These are phyloP conservation scores for Furcula furcula DNA, from an alignment of 2,888 invertebrate genomes.

Conservation along the genomic window DNA sequence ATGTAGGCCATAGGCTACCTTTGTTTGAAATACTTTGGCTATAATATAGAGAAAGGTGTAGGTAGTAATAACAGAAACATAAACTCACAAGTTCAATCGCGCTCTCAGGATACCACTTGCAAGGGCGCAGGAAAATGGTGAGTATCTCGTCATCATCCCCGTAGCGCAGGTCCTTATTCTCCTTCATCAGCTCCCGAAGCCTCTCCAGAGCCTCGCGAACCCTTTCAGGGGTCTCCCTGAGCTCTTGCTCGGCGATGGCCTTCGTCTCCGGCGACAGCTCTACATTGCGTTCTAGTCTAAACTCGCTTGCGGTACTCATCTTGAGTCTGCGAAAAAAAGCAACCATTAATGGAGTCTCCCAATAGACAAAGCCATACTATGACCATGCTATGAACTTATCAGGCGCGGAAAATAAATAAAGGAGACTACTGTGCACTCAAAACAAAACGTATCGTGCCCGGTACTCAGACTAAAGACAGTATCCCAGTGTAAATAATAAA, in stretches of 20 bases:
- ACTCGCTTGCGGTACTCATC: slow-evolving; percentile 66
- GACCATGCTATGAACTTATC: too few species aligned
- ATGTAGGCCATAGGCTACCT: too few species aligned
- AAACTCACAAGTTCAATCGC: slow-evolving; percentile 87
- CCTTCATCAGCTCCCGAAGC: slow-evolving; percentile 84
- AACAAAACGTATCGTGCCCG: too few species aligned
- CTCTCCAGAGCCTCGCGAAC: slow-evolving; percentile 82
- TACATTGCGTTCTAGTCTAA: slow-evolving; percentile 81
- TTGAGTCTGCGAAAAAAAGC: slow-evolving; percentile 39
- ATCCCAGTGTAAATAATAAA: too few species aligned
- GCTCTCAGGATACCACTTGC: slow-evolving; percentile 92
- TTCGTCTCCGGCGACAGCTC: slow-evolving; percentile 82
- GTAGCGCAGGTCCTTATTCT: slow-evolving; percentile 84
- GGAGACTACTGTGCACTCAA: too few species aligned
- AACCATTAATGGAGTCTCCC: too few species aligned
- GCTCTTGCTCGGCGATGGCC: slow-evolving; percentile 83
- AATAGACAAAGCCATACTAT: too few species aligned
- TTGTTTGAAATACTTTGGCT: too few species aligned
- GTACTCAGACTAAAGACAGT: too few species aligned
- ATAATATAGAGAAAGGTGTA: too few species aligned
- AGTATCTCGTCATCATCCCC: slow-evolving; percentile 89
- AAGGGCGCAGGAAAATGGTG: slow-evolving; percentile 89
- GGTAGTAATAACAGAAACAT: too few species aligned
- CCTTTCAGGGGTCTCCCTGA: slow-evolving; percentile 87
- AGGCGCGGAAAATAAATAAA: too few species aligned